Conservation (phyloP, 2,797 vertebrate genomes). For the Dermochelys coriacea region DNA sequence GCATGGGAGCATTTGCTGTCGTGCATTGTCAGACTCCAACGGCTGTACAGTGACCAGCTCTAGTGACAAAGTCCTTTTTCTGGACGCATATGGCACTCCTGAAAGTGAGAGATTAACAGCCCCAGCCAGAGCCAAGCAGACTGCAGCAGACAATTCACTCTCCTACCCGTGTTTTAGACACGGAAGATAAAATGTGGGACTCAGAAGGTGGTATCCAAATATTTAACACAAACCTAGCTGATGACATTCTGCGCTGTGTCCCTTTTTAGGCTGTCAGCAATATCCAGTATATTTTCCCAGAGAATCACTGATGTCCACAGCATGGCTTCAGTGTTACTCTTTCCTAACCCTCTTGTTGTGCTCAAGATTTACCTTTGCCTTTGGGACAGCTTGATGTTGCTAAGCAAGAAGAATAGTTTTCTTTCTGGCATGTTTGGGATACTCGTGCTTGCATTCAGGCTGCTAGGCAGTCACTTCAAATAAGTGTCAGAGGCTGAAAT, state of each 20-base stretch:
- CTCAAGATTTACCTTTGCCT: constrained; percentile 26
- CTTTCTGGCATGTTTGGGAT: constrained; percentile 8
- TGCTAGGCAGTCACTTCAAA: constrained; percentile 31
- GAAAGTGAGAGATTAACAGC: background rate
- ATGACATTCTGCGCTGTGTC: background rate
- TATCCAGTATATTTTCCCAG: constrained; percentile 34
- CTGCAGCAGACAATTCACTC: constrained; percentile 28
- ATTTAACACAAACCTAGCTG: constrained; percentile 40
- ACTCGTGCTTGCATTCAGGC: background rate
- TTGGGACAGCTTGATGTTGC: background rate
- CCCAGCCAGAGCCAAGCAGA: constrained; percentile 27
- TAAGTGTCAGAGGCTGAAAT: background rate
- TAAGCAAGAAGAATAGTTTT: background rate
- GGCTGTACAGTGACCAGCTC: background rate
- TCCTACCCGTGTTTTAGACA: background rate
- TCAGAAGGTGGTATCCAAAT: constrained; percentile 46
- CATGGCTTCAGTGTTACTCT: accelerated
- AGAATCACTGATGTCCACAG: background rate
- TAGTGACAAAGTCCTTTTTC: constrained; percentile 55
- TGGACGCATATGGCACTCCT: constrained; percentile 1
- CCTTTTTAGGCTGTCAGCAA: constrained; percentile 9
- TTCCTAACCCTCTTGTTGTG: background rate
- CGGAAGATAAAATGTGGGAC: constrained; percentile 2
- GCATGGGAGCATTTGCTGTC: constrained; percentile 5
- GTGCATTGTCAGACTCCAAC: constrained; percentile 13